Conservation (phyloP, 2,113 vertebrate species). For the Tor tambroides region DNA sequence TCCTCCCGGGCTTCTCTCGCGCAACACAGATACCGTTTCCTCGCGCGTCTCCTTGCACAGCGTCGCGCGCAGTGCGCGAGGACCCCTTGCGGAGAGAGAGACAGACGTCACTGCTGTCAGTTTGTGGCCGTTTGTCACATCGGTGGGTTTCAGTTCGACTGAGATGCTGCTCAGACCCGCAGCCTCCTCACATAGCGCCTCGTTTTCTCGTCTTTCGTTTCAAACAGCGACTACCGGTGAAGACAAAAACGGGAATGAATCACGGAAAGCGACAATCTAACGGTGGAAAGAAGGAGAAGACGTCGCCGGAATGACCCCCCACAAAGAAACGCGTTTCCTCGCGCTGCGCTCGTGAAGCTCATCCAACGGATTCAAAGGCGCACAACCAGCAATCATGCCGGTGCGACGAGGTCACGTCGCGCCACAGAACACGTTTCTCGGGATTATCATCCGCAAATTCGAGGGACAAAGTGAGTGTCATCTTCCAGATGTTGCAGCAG, state of each 20-base stretch:
- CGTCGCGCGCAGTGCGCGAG: no score
- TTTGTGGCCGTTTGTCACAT: no score
- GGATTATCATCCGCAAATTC: constrained; percentile 99
- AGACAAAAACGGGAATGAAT: constrained; percentile 10
- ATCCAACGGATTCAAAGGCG: constrained; percentile 18
- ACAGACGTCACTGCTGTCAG: no score
- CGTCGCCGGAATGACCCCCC: constrained; percentile 34
- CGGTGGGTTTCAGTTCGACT: no score
- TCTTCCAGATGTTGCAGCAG: neutral
- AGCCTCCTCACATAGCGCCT: no score
- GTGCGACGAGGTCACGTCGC: constrained; percentile 99
- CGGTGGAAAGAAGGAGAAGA: constrained; percentile 23
- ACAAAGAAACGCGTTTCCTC: constrained; percentile 17
- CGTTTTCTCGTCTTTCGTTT: neutral
- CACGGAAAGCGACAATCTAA: neutral
- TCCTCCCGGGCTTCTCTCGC: no score
- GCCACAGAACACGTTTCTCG: constrained; percentile 98
- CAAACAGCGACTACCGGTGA: neutral
- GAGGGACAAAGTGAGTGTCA: constrained; percentile 97
- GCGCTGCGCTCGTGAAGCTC: constrained; percentile 40
- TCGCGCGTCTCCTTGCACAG: no score
- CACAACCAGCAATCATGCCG: constrained; percentile 86
- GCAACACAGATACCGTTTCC: no score
- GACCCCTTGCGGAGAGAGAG: no score
- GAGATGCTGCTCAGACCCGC: no score